Conservation (phyloP, 2,888 invertebrate species). For the Hypolimnas misippus region DNA sequence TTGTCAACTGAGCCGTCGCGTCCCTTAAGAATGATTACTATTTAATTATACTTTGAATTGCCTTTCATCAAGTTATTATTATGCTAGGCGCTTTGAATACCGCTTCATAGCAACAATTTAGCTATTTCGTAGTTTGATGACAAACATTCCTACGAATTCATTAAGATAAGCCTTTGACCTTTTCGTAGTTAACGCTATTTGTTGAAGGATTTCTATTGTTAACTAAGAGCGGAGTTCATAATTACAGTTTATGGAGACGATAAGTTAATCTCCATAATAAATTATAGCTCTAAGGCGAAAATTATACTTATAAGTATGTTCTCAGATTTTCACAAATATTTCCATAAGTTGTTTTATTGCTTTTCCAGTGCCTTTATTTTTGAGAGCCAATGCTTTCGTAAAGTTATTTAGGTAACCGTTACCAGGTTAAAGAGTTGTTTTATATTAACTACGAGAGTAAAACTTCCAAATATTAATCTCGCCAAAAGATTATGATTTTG, state of each 20-base stretch:
- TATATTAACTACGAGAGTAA: no score
- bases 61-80: not conserved
- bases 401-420: no score
- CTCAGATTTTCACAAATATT: no score
- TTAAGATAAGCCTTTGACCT: constrained; percentile 6
- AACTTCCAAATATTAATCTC: no score
- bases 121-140: constrained; percentile 1
- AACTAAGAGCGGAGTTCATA: not conserved
- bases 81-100: not conserved
- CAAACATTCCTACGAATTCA: constrained; percentile 4
- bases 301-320: no score
- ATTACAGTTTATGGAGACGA: not conserved
- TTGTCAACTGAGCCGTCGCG: no score
- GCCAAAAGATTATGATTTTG: no score
- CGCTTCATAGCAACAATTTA: not conserved
- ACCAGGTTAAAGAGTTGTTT: no score
- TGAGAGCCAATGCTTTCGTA: no score
- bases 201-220: constrained; percentile 8
- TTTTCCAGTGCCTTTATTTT: no score
- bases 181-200: not conserved
- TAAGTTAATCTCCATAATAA: not conserved
- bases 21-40: constrained; percentile 1
- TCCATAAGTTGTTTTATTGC: no score
- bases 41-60: not conserved
- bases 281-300: no score